phyloP scores from a whole-genome alignment of 2,113 vertebrate genomes.

The Synodontis membranacea region DNA sequence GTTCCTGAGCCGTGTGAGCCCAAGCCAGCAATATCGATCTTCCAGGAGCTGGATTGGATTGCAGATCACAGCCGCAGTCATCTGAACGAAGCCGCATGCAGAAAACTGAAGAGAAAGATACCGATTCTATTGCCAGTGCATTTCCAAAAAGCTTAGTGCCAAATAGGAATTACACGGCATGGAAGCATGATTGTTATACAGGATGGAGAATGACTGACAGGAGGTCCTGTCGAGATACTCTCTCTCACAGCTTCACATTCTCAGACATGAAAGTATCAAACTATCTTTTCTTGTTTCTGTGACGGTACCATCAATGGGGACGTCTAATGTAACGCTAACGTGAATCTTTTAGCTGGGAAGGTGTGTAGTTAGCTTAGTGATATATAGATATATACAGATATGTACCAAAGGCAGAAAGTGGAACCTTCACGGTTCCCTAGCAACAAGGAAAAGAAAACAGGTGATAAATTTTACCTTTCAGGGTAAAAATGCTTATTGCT shows the following conservation, averaged over 20 bases:
- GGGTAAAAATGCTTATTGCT: too few species aligned
- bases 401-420: neutral
- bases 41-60: neutral
- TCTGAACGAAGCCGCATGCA: neutral
- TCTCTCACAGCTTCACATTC: neutral
- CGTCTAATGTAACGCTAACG: neutral
- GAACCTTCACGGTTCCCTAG: neutral
- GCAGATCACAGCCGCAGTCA: neutral
- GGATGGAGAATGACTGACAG: neutral
- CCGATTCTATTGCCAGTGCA: neutral
- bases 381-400: neutral
- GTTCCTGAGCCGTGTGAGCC: neutral
- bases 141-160: neutral
- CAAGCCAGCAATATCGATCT: neutral
- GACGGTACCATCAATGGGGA: neutral
- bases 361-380: neutral
- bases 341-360: neutral
- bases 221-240: neutral
- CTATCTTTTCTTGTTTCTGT: neutral
- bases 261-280: neutral
- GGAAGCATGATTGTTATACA: neutral
- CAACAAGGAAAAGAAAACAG: neutral
- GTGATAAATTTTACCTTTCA: neutral
- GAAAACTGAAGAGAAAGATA: neutral
- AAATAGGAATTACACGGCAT: neutral